Base-by-base conservation (phyloP, 1,140 invertebrate genomes). In the Drosophila truncata region DNA sequence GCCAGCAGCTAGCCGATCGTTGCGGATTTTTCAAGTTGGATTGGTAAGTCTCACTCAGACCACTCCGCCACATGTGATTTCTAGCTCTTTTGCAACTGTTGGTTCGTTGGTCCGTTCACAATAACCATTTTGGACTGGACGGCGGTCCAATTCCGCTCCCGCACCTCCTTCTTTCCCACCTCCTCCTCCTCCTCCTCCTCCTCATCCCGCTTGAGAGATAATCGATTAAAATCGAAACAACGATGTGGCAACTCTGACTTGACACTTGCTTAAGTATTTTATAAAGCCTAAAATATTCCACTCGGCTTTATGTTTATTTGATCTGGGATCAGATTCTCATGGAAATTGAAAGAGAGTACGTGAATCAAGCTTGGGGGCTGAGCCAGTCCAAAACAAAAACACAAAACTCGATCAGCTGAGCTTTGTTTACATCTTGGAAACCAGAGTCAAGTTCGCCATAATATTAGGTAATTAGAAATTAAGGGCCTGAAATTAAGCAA, bases 21-120 rank as follows among this genome's bases (percentile, higher is more conserved):
- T 70, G 66, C 63, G 61, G 66, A 67, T 35, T 70, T 63, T 57
- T 70, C 14, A 37, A 72, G 78, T 80, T 86, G 76, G 14, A 55
- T 83, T 83, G 84, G 83, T 88, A 86, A 86, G 83, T 86, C 79
- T 41, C 33, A 7, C 79, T 50, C 33, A 10, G 50, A 9, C 50
- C 50, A 35, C 50, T n/a, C 52, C 50, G 70, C 78, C 82, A 76
- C 84, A 80, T 88, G 67, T 86, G 76, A 60, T 83, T 83, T 42
- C 31, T 44, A 58, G 83, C 35, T 79, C 63, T 83, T 83, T 83
- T 83, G 80, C 80, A 76, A 83, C 84, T 87, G 65, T 82, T 86
- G 49, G 50, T 67, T 66, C 47, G 59, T 62, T 59, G 75, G 59
- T 81, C 70, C 78, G 66, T 85, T 65, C 78, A 81, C 71, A 74